phyloP scores from a whole-genome alignment of 2,113 vertebrate species.

The Amphilophus citrinellus region DNA sequence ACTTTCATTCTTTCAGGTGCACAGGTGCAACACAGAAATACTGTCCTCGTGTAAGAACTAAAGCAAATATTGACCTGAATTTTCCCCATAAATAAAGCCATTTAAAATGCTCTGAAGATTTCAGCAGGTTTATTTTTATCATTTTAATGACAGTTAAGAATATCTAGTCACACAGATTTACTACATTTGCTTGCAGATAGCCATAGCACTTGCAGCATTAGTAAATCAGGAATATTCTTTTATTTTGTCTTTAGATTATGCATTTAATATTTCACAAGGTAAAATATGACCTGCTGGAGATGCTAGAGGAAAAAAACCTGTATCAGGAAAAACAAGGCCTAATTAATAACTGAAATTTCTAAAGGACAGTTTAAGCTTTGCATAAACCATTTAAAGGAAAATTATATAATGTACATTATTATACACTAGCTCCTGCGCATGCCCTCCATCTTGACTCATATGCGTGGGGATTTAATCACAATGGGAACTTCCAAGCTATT shows the following conservation, averaged over 20 bases:
- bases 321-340: neutral
- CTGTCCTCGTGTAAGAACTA: slow-evolving; percentile 8
- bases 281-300: neutral
- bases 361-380: neutral
- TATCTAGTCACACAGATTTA: neutral
- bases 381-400: neutral
- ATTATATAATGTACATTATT: neutral
- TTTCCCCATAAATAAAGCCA: slow-evolving; percentile 29
- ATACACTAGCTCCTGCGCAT: neutral
- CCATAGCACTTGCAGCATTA: neutral
- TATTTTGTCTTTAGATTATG: neutral
- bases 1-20: slow-evolving; percentile 68
- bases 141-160: neutral
- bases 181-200: neutral
- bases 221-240: neutral
- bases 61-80: slow-evolving; percentile 24
- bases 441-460: neutral
- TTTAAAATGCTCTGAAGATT: slow-evolving; percentile 40
- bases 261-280: neutral
- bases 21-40: slow-evolving; percentile 67
- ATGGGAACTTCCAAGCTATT: neutral
- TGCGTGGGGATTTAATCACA: neutral
- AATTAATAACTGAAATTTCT: neutral
- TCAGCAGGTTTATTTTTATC: slow-evolving; percentile 44
- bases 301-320: neutral